phyloP scores from a whole-genome alignment of 2,888 invertebrate species.

The Idaea biselata region DNA sequence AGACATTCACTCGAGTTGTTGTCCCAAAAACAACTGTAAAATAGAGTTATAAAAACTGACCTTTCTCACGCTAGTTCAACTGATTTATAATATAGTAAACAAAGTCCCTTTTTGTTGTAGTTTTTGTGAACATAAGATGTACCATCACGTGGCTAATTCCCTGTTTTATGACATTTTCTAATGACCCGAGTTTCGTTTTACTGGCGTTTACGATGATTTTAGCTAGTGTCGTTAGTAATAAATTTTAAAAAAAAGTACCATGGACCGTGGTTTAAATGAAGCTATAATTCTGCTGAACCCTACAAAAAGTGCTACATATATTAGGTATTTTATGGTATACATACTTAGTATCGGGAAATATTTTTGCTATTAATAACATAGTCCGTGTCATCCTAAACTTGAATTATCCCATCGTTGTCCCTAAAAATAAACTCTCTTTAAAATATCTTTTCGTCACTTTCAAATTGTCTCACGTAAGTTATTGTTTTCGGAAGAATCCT shows the following conservation, averaged over 20 bases:
- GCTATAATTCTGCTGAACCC: no score
- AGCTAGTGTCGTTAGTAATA: background rate
- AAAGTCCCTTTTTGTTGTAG: conserved; percentile 25
- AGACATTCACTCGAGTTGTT: background rate
- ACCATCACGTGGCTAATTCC: conserved; percentile 16
- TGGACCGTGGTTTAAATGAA: no score
- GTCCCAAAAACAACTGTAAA: background rate
- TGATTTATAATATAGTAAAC: conserved; percentile 28
- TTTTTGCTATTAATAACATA: no score
- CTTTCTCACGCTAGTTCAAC: conserved; percentile 26
- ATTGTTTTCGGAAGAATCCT: conserved; percentile 23
- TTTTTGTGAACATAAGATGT: conserved; percentile 28
- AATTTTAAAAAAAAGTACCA: no score
- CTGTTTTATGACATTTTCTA: conserved; percentile 4
- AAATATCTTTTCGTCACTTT: conserved; percentile 15
- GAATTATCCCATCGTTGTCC: background rate
- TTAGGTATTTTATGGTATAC: no score
- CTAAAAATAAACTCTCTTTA: conserved; percentile 8
- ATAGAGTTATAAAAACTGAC: conserved; percentile 12
- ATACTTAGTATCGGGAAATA: no score
- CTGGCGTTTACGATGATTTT: background rate
- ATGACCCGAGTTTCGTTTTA: background rate
- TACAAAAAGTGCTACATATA: no score
- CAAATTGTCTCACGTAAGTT: conserved; percentile 13
- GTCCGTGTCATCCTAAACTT: background rate